These are phyloP conservation scores for Ypsolopha scabrella DNA, from an alignment of 2,888 invertebrate species.

Conservation along the genomic window DNA sequence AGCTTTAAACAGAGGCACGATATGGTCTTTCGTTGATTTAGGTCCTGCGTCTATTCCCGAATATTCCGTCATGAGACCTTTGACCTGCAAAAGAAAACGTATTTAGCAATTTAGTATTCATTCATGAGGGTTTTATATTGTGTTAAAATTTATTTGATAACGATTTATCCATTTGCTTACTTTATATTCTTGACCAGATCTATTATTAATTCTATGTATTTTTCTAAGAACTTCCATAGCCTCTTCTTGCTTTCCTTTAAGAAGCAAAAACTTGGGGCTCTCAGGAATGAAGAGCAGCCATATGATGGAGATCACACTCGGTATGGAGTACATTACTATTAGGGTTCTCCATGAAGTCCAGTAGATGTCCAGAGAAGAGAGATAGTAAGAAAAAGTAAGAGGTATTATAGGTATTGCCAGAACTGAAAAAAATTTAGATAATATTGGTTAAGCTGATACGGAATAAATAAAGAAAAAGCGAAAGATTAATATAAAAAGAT, in stretches of 20 bases:
- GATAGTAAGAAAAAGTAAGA: constrained; percentile 37
- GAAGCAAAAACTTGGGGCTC: constrained; percentile 79
- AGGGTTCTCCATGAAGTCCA: constrained; percentile 82
- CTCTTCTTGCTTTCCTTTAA: constrained; percentile 65
- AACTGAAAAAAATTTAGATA: constrained; percentile 57
- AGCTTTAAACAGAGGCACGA: constrained; percentile 39
- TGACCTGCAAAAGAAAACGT: constrained; percentile 1
- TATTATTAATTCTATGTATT: constrained; percentile 37
- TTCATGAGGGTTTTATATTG: too few relatives aligned
- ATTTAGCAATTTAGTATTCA: too few relatives aligned
- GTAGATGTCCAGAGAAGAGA: constrained; percentile 51
- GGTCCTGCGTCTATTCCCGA: background rate
- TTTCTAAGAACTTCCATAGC: constrained; percentile 55
- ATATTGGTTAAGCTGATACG: too few relatives aligned
- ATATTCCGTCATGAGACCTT: background rate
- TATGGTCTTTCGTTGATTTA: constrained; percentile 23
- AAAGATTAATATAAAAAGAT: too few relatives aligned
- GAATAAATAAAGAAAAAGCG: background rate
- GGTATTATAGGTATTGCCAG: constrained; percentile 77
- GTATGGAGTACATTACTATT: constrained; percentile 73
- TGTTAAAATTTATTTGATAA: too few relatives aligned
- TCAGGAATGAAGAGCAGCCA: constrained; percentile 74
- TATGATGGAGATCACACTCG: constrained; percentile 70
- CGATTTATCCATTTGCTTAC: constrained; percentile 17
- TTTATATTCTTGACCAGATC: constrained; percentile 24